phyloP scores from a whole-genome alignment of 2,113 vertebrate species.

The Mormoops blainvillei region DNA sequence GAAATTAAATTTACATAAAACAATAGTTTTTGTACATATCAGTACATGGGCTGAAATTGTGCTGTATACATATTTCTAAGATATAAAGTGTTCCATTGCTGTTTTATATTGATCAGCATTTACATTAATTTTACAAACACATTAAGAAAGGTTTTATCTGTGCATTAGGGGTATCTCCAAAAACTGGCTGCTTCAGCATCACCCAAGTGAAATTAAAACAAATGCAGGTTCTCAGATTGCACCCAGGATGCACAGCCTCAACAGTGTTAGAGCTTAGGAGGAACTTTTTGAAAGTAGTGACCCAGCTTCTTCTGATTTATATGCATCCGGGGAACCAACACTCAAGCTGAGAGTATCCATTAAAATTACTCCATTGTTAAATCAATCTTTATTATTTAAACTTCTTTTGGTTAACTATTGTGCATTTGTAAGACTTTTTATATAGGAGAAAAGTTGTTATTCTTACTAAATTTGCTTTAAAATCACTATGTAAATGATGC shows the following conservation, averaged over 20 bases:
- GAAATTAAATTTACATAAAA: neutral
- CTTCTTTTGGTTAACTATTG: neutral
- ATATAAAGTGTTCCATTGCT: neutral
- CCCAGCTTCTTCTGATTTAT: neutral
- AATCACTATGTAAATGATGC: neutral
- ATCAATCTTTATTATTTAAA: neutral
- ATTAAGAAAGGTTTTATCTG: neutral
- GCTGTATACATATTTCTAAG: neutral
- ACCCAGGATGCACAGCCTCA: neutral
- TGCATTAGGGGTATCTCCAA: neutral
- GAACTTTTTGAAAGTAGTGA: neutral
- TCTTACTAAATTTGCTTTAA: neutral
- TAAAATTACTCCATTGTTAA: neutral
- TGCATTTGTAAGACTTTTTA: neutral
- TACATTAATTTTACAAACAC: neutral
- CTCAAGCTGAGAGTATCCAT: neutral
- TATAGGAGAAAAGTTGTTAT: neutral
- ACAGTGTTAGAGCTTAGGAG: neutral
- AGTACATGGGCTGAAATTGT: neutral
- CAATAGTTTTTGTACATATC: neutral
- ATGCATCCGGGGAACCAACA: neutral
- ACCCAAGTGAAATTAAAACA: neutral
- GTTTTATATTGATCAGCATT: neutral
- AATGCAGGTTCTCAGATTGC: neutral
- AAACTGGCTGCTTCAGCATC: neutral